Evolutionary conservation across 2,113 vertebrate species (phyloP).

Genomic region (Daubentonia madagascariensis): DNA sequence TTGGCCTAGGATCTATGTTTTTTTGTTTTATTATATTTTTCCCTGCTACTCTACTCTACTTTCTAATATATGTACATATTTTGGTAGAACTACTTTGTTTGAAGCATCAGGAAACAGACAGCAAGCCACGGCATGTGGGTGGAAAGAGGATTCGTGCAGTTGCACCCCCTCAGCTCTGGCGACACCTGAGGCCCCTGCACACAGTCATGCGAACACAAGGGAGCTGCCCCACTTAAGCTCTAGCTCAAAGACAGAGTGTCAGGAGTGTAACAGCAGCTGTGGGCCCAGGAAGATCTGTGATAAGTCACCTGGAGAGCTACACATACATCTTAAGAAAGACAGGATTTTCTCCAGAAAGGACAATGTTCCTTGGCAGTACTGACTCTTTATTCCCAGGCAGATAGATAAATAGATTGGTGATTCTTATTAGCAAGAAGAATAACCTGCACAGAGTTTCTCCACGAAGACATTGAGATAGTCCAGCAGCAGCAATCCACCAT

Average conservation of each 20-base stretch:
- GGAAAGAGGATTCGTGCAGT: background rate
- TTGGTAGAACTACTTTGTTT: background rate
- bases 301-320: background rate
- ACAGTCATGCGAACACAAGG: background rate
- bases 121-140: background rate
- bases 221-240: background rate
- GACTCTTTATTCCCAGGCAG: slow-evolving; percentile 32
- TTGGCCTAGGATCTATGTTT: background rate
- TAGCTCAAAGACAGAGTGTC: background rate
- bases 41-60: background rate
- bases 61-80: background rate
- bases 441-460: background rate
- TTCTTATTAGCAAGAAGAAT: slow-evolving; percentile 62
- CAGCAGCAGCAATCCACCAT: background rate
- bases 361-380: background rate
- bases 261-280: background rate
- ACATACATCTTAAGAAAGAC: background rate
- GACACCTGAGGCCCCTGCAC: background rate
- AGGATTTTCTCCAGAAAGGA: slow-evolving; percentile 27
- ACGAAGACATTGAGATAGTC: slow-evolving; percentile 30
- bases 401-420: slow-evolving; percentile 15
- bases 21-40: background rate
- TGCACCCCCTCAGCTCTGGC: background rate
- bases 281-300: background rate
- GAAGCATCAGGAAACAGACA: slow-evolving; percentile 12